Evolutionary conservation across 2,797 vertebrate species (phyloP).

Genomic region (Dipus sagitta): DNA sequence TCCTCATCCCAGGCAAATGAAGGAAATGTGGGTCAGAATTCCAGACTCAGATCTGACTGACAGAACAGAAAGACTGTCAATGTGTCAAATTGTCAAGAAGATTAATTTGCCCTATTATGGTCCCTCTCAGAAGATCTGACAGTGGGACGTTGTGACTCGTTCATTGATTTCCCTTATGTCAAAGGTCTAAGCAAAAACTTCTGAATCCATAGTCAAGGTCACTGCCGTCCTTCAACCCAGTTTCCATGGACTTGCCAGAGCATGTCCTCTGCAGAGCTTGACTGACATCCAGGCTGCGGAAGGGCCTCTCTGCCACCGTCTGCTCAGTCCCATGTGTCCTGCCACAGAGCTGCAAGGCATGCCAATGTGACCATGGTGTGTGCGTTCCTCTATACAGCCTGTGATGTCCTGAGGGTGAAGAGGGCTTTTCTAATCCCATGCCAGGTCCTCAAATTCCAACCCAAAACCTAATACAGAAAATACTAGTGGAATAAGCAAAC

Average conservation of each 20-base stretch:
- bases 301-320: background rate
- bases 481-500: too few relatives aligned
- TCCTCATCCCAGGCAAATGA: background rate
- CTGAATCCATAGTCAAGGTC: background rate
- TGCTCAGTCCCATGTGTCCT: background rate
- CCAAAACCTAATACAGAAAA: background rate
- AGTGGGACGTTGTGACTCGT: background rate
- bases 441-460: background rate
- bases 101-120: background rate
- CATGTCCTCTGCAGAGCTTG: accelerated
- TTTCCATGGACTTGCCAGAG: background rate
- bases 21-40: background rate
- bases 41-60: background rate
- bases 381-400: background rate
- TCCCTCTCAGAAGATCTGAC: background rate
- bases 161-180: background rate
- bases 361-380: accelerated
- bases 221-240: background rate
- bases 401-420: background rate
- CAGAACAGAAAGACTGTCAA: background rate
- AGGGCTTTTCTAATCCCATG: background rate
- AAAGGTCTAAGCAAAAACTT: background rate
- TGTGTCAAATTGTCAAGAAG: background rate
- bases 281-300: accelerated
- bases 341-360: background rate